Base-by-base conservation (phyloP, 2,113 vertebrate species). In the Pseudorasbora parva region DNA sequence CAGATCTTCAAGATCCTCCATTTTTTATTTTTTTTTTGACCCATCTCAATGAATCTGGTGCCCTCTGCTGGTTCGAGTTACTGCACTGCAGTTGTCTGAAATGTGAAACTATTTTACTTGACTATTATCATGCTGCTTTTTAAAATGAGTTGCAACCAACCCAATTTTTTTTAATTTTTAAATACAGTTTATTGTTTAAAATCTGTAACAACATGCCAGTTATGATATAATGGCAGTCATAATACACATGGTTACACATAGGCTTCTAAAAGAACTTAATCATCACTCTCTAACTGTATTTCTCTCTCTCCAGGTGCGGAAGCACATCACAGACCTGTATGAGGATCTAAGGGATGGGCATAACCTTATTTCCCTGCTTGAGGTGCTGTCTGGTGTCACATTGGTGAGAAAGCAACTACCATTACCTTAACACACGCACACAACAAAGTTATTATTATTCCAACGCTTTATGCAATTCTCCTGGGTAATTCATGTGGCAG, bases 271-370 rank as follows among this genome's bases (percentile, higher is more conserved):
- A 45, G n/a, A 14, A 8, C 41, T 23, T 7, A 47, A 72, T n/a
- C 12, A 25, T 71, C 60, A 33, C n/a, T 11, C 14, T n/a, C 43
- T 0, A 19, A 66, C 62, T 86, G 27, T 4, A n/a, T 49, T 51
- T 64, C 25, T 75, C 64, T 47, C n/a, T 21, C 56, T 47, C 0
- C 91, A 99, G 97, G 96, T 98, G 92, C 96, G 97, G 82, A 98
- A 99, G 90, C 97, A 99, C 93, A 97, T 98, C 93, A 96, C 94
- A 23, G 96, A 97, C 91, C 94, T 97, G 73, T 97, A 97, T 11
- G 96, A 97, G 89, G 98, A 99, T 87, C 90, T 99, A 74, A 93
- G 97, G n/a, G 97, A 99, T 88, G 97, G 97, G 75, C 97, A 99
- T 93, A 98, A 99, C 93, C 93, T 99, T 78, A 97, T 99, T 60